Conservation (phyloP, 2,888 invertebrate genomes). For the Cephalotes varians region DNA sequence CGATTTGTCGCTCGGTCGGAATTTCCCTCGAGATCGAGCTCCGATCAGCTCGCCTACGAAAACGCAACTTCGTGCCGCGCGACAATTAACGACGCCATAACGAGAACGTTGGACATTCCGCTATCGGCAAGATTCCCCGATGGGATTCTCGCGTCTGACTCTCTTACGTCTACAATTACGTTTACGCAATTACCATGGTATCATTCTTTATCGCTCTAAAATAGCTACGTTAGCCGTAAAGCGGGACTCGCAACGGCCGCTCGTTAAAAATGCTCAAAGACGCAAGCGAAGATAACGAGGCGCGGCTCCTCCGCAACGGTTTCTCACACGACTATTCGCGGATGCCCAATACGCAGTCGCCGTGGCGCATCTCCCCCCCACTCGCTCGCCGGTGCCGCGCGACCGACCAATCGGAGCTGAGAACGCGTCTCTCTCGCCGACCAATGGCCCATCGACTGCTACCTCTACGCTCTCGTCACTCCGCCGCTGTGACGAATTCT, state of each 20-base stretch:
- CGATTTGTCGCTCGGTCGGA: neutral
- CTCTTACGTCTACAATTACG: conserved; percentile 19
- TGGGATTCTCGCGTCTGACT: conserved; percentile 32
- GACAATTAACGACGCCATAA: neutral
- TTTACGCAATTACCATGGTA: conserved; percentile 48
- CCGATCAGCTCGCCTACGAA: neutral
- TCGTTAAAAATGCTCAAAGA: conserved; percentile 73
- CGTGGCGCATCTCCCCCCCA: conserved; percentile 73
- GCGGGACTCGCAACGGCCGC: conserved; percentile 52
- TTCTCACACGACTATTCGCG: conserved; percentile 75
- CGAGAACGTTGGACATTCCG: neutral
- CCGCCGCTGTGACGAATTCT: neutral
- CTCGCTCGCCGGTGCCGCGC: conserved; percentile 56
- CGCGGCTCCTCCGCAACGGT: conserved; percentile 64
- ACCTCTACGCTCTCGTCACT: conserved; percentile 69
- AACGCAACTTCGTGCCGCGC: neutral
- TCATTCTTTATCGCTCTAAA: conserved; percentile 42
- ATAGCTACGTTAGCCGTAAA: conserved; percentile 52
- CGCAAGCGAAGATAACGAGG: conserved; percentile 69
- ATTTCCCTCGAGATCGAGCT: neutral
- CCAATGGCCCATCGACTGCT: conserved; percentile 63
- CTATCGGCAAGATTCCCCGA: neutral
- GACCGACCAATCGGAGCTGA: conserved; percentile 71
- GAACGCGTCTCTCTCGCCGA: conserved; percentile 38
- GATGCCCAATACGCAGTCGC: conserved; percentile 70